Evolutionary conservation across 2,888 invertebrate species (phyloP).

Genomic region (Pilophorus perplexus): DNA sequence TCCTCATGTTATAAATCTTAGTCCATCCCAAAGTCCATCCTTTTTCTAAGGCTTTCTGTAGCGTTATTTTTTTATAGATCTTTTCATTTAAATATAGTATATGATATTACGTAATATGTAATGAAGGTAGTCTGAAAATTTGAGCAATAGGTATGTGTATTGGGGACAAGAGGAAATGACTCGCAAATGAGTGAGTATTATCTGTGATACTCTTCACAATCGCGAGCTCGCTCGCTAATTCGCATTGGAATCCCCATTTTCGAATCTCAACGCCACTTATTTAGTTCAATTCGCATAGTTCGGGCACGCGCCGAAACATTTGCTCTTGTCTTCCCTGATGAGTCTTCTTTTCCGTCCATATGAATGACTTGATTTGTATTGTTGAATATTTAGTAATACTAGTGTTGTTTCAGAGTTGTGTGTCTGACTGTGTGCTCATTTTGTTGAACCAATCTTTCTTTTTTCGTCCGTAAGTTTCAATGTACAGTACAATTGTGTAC

Average conservation of each 20-base stretch:
- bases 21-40: no score
- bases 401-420: slow-evolving; percentile 5
- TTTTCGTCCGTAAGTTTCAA: neutral
- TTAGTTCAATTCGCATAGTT: neutral
- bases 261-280: no score
- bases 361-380: slow-evolving; percentile 26
- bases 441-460: neutral
- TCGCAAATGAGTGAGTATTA: neutral
- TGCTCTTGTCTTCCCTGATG: slow-evolving; percentile 17
- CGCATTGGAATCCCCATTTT: no score
- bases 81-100: neutral
- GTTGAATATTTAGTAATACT: slow-evolving; percentile 12
- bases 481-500: no score
- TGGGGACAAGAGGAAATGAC: neutral
- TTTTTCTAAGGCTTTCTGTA: no score
- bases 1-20: no score
- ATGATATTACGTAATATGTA: neutral
- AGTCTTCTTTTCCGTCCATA: slow-evolving; percentile 28
- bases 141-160: neutral
- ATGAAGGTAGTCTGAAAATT: slow-evolving; percentile 6
- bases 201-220: slow-evolving; percentile 5
- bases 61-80: neutral
- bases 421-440: slow-evolving; percentile 13
- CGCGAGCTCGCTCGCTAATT: no score
- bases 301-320: neutral